Evolutionary conservation across 2,797 vertebrate genomes (phyloP).

Genomic region (Myiothlypis coronata): DNA sequence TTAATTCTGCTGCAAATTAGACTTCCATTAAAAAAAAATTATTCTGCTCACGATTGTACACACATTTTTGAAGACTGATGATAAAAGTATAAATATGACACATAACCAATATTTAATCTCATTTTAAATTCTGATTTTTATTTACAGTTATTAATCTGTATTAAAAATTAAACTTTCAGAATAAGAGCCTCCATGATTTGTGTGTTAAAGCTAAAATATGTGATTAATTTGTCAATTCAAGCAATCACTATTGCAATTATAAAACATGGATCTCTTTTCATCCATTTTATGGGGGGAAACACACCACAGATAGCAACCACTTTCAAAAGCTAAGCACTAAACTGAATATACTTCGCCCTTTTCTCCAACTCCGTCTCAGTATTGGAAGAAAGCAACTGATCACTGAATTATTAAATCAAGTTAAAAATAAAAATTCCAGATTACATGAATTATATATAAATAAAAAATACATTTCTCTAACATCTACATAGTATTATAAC

Average conservation of each 20-base stretch:
- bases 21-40: background rate
- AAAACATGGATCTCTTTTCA: background rate
- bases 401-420: background rate
- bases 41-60: background rate
- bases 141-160: background rate
- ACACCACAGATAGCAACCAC: background rate
- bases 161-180: background rate
- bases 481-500: background rate
- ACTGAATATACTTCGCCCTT: background rate
- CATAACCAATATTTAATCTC: background rate
- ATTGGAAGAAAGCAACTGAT: background rate
- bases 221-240: background rate
- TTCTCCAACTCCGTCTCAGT: background rate
- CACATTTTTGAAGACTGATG: background rate
- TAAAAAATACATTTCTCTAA: background rate
- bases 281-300: background rate
- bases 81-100: background rate
- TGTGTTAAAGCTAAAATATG: background rate
- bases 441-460: background rate
- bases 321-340: background rate
- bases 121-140: background rate
- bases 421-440: background rate
- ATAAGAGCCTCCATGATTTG: background rate
- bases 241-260: background rate
- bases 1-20: background rate